phyloP scores from a whole-genome alignment of 2,113 vertebrate species.

The Anser brachyrhynchus region DNA sequence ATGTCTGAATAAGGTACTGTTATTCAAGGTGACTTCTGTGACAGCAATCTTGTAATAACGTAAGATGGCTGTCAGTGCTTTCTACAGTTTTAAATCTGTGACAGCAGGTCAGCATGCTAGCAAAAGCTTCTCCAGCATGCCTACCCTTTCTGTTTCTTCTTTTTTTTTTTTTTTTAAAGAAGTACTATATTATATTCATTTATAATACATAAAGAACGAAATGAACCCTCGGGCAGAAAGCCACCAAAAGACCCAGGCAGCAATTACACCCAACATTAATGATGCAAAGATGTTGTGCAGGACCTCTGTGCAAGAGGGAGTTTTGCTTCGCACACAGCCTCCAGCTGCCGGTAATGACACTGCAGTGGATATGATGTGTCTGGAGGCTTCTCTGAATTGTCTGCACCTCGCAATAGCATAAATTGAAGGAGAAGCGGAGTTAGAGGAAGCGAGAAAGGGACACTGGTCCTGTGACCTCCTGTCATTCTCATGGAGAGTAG shows the following conservation, averaged over 20 bases:
- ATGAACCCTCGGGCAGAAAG: background rate
- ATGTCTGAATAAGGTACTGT: conserved; percentile 3
- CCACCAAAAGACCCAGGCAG: background rate
- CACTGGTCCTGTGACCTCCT: background rate
- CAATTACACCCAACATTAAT: background rate
- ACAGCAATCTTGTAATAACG: background rate
- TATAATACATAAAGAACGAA: background rate
- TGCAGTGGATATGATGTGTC: background rate
- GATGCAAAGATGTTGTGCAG: background rate
- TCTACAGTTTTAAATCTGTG: conserved; percentile 11
- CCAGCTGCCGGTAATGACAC: background rate
- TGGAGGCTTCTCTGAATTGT: background rate
- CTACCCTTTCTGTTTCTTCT: background rate
- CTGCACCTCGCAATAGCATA: background rate
- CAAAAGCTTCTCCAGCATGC: background rate
- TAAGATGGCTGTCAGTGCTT: conserved; percentile 13
- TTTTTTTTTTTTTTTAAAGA: background rate
- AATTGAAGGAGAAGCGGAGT: background rate
- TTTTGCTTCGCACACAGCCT: background rate
- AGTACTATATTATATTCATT: background rate
- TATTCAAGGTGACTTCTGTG: conserved; percentile 34
- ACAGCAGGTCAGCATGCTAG: background rate
- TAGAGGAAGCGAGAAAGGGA: background rate
- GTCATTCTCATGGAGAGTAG: background rate
- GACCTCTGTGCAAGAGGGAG: background rate